Percentiles rank a stretch among this genome's conserved stretches.
These are phyloP conservation scores for Pachliopta kotzebuea DNA, from an alignment of 2,888 invertebrate species.

Conservation along the genomic window DNA sequence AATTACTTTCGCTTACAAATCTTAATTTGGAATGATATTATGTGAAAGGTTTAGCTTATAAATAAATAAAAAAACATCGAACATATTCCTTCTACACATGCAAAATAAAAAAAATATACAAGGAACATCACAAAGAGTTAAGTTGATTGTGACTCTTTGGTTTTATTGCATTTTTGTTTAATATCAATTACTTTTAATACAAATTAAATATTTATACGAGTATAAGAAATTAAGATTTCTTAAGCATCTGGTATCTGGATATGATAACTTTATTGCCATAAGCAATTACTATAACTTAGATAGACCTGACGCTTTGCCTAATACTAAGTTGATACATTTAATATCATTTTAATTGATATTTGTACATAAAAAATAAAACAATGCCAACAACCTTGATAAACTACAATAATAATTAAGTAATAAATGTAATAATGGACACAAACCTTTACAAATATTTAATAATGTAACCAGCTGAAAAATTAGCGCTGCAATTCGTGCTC, in stretches of 20 bases:
- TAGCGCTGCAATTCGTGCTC: constrained; percentile 27
- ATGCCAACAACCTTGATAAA: constrained; percentile 75
- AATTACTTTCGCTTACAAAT: constrained; percentile 72
- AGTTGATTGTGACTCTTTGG: constrained; percentile 73
- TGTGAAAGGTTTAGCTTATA: constrained; percentile 72
- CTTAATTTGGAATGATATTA: constrained; percentile 79
- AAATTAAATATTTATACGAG: constrained; percentile 38
- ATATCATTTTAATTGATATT: constrained; percentile 72
- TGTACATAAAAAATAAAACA: constrained; percentile 77
- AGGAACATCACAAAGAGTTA: constrained; percentile 72
- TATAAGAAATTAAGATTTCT: constrained; percentile 33
- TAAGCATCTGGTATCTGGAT: constrained; percentile 47
- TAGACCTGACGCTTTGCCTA: constrained; percentile 46
- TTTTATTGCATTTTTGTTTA: constrained; percentile 55
- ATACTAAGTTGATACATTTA: constrained; percentile 65
- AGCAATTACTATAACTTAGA: constrained; percentile 40
- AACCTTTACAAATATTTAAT: constrained; percentile 68
- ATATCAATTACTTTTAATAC: constrained; percentile 38
- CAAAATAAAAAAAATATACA: constrained; percentile 48
- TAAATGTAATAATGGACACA: constrained; percentile 64
- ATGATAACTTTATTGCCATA: constrained; percentile 37
- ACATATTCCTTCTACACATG: constrained; percentile 56
- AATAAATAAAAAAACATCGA: constrained; percentile 69
- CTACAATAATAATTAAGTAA: constrained; percentile 72
- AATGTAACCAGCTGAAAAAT: constrained; percentile 31